A percentile compares a stretch with the other conserved stretches of the same genome.
Evolutionary conservation across 2,797 vertebrate genomes (phyloP).

Genomic region (Typhlichthys subterraneus): DNA sequence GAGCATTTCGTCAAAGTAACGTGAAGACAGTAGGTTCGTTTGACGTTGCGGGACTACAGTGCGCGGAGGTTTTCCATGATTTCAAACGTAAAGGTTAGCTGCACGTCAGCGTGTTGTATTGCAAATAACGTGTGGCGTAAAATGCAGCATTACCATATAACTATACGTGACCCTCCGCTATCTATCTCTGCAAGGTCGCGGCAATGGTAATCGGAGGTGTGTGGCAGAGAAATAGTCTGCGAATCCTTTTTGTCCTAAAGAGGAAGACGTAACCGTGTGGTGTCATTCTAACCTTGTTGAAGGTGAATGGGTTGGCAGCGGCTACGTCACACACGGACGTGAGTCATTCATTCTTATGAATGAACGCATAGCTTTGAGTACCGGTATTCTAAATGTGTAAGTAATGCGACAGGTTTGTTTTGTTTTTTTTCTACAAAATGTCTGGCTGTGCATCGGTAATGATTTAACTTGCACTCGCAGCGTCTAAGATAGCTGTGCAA

Average conservation of each 20-base stretch:
- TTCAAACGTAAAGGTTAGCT: conserved; percentile 10
- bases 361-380: neutral
- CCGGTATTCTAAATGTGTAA: neutral
- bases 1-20: too few relatives aligned
- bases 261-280: neutral
- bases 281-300: conserved; percentile 51
- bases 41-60: too few relatives aligned
- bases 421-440: neutral
- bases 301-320: conserved; percentile 42
- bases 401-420: neutral
- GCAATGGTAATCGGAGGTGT: conserved; percentile 5
- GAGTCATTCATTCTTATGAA: neutral
- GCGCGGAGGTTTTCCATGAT: too few relatives aligned
- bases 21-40: too few relatives aligned
- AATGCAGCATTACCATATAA: conserved; percentile 6
- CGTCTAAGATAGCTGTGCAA: too few relatives aligned
- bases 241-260: conserved; percentile 3
- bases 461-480: too few relatives aligned
- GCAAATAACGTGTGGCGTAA: conserved; percentile 16
- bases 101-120: conserved; percentile 9
- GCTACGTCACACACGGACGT: conserved; percentile 33
- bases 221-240: conserved; percentile 1
- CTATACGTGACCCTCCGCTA: conserved; percentile 12
- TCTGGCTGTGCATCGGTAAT: too few relatives aligned
- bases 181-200: conserved; percentile 38